A percentile compares a stretch with the other conserved stretches of the same genome.
Evolutionary conservation across 2,113 vertebrate genomes (phyloP).

Genomic region (Hippoglossus stenolepis): DNA sequence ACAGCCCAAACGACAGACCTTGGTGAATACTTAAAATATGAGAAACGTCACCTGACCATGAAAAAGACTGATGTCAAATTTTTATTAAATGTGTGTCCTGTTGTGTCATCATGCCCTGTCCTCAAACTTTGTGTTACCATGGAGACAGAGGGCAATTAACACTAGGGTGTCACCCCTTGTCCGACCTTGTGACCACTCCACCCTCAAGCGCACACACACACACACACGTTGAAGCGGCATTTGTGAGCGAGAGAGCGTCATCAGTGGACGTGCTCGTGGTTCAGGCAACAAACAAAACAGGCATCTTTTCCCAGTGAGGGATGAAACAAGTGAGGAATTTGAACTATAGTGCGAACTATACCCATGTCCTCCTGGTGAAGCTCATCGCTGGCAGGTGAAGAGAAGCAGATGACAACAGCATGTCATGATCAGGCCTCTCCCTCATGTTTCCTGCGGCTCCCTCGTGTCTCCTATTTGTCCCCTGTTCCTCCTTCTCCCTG

Average conservation of each 20-base stretch:
- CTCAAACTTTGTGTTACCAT: slow-evolving; percentile 28
- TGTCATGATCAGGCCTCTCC: background rate
- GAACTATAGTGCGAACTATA: background rate
- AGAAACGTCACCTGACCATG: background rate
- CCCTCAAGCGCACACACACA: background rate
- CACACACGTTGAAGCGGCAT: background rate
- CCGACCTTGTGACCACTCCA: slow-evolving; percentile 46
- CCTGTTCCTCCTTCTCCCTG: background rate
- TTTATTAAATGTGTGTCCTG: background rate
- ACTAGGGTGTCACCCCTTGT: slow-evolving; percentile 35
- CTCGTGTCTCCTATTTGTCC: background rate
- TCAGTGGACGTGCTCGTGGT: background rate
- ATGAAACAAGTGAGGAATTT: background rate
- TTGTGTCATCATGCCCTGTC: slow-evolving; percentile 5
- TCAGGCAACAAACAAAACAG: background rate
- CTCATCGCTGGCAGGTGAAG: slow-evolving; percentile 8
- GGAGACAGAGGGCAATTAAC: slow-evolving; percentile 48
- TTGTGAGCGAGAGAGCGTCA: background rate
- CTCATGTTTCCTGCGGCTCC: background rate
- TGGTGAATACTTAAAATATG: background rate
- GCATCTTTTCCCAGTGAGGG: background rate
- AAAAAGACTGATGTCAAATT: background rate
- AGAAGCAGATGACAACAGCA: slow-evolving; percentile 9
- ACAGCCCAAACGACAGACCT: background rate
- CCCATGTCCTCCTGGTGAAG: background rate